These are phyloP conservation scores for Euzophera pinguis DNA, from an alignment of 2,888 invertebrate species.

Conservation along the genomic window DNA sequence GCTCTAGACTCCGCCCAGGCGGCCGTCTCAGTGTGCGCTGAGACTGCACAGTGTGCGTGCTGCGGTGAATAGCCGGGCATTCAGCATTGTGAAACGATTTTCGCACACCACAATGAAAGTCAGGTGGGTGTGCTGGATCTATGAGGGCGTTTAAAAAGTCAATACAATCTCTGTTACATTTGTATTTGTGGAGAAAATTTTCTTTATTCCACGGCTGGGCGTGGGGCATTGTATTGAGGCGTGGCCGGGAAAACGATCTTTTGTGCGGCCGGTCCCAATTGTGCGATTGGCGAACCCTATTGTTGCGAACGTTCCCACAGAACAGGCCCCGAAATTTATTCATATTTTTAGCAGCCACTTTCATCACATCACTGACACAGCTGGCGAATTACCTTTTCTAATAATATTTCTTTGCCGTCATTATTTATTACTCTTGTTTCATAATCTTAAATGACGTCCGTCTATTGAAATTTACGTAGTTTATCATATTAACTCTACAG, in stretches of 20 bases:
- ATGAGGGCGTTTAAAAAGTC: conserved; percentile 79
- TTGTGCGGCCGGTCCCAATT: conserved; percentile 55
- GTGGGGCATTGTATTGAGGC: conserved; percentile 69
- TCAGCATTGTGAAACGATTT: conserved; percentile 68
- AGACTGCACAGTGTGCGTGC: conserved; percentile 59
- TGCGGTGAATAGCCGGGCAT: conserved; percentile 61
- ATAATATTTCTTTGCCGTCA: conserved; percentile 14
- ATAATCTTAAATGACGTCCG: neutral
- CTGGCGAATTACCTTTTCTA: conserved; percentile 21
- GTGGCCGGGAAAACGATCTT: conserved; percentile 70
- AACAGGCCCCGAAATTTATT: conserved; percentile 29
- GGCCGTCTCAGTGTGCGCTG: conserved; percentile 52
- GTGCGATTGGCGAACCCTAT: conserved; percentile 66
- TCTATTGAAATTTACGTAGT: neutral
- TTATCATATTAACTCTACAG: no score
- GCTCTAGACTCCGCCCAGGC: conserved; percentile 73
- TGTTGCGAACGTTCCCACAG: conserved; percentile 52
- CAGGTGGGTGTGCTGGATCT: conserved; percentile 73
- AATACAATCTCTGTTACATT: conserved; percentile 72
- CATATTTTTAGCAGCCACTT: conserved; percentile 23
- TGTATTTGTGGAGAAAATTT: conserved; percentile 73
- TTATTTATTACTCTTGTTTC: neutral
- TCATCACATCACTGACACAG: conserved; percentile 19
- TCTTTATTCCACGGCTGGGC: conserved; percentile 68
- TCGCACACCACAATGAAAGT: conserved; percentile 69